A percentile compares a stretch with the other conserved stretches of the same genome.
These are phyloP conservation scores for Psettodes erumei DNA, from an alignment of 2,113 vertebrate species.

Conservation along the genomic window DNA sequence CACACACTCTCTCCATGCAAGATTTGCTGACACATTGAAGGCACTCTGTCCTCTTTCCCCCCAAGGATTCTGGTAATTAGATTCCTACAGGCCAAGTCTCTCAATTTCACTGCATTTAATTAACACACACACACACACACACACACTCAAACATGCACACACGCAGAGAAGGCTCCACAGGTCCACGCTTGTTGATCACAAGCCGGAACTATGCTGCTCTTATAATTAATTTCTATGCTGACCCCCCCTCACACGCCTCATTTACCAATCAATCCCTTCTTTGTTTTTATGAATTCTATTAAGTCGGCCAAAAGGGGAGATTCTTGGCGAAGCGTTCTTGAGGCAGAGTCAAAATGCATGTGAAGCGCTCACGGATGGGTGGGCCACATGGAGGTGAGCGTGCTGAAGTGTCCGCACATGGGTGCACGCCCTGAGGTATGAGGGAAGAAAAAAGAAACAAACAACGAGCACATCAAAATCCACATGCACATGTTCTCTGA, in stretches of 20 bases:
- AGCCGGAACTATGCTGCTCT: slow-evolving; percentile 60
- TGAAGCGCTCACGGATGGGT: slow-evolving; percentile 33
- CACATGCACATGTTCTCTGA: slow-evolving; percentile 49
- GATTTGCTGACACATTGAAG: slow-evolving; percentile 68
- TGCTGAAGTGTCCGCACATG: slow-evolving; percentile 35
- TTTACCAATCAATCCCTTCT: slow-evolving; percentile 75
- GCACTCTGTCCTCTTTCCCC: slow-evolving; percentile 55
- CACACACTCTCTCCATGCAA: slow-evolving; percentile 12
- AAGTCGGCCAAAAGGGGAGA: slow-evolving; percentile 32
- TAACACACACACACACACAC: slow-evolving; percentile 44
- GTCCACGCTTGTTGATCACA: slow-evolving; percentile 75
- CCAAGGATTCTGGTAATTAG: slow-evolving; percentile 74
- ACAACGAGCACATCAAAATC: slow-evolving; percentile 33
- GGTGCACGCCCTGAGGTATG: slow-evolving; percentile 22
- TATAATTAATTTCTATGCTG: slow-evolving; percentile 74
- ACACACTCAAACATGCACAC: slow-evolving; percentile 29
- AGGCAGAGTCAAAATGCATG: slow-evolving; percentile 35
- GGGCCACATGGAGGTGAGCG: slow-evolving; percentile 20
- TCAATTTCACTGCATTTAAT: slow-evolving; percentile 79
- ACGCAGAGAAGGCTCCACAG: slow-evolving; percentile 61
- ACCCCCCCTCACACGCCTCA: slow-evolving; percentile 64
- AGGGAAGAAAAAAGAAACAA: slow-evolving; percentile 8
- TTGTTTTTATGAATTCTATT: slow-evolving; percentile 78
- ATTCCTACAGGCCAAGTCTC: slow-evolving; percentile 74
- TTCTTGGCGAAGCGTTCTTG: slow-evolving; percentile 24